These are phyloP conservation scores for Tetramorium simillimum DNA, from an alignment of 1,140 invertebrate species.

Conservation along the genomic window DNA sequence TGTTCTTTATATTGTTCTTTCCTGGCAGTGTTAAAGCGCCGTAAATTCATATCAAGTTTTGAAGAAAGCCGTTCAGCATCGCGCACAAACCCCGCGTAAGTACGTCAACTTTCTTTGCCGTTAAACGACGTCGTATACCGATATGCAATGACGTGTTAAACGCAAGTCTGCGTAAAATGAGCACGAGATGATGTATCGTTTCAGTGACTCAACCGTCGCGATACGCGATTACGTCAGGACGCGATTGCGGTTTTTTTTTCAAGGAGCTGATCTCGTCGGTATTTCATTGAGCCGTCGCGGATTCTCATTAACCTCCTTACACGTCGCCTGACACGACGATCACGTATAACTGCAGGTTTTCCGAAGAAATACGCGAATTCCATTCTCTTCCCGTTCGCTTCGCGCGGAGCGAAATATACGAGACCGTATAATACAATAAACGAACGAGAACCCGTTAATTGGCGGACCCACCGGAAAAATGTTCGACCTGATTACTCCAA, in stretches of 20 bases:
- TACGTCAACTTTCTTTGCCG: background rate
- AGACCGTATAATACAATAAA: no score
- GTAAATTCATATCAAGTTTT: background rate
- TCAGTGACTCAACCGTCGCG: slow-evolving; percentile 9
- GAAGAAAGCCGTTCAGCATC: background rate
- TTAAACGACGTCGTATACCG: background rate
- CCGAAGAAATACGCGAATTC: background rate
- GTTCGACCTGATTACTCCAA: slow-evolving; percentile 8
- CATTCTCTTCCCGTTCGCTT: background rate
- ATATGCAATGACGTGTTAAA: background rate
- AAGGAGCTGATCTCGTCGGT: background rate
- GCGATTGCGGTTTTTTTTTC: background rate
- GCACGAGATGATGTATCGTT: background rate
- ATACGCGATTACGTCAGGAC: background rate
- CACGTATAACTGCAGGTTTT: background rate
- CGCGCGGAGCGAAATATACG: background rate
- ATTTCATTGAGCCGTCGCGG: slow-evolving; percentile 22
- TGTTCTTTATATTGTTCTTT: no score
- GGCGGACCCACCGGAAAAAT: background rate
- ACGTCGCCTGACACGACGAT: background rate
- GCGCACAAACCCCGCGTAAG: background rate
- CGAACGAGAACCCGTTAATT: background rate
- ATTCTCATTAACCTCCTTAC: slow-evolving; percentile 3
- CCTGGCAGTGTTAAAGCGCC: background rate
- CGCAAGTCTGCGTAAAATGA: background rate